Conservation (phyloP, 2,797 vertebrate genomes). For the Rhinoraja longicauda region DNA sequence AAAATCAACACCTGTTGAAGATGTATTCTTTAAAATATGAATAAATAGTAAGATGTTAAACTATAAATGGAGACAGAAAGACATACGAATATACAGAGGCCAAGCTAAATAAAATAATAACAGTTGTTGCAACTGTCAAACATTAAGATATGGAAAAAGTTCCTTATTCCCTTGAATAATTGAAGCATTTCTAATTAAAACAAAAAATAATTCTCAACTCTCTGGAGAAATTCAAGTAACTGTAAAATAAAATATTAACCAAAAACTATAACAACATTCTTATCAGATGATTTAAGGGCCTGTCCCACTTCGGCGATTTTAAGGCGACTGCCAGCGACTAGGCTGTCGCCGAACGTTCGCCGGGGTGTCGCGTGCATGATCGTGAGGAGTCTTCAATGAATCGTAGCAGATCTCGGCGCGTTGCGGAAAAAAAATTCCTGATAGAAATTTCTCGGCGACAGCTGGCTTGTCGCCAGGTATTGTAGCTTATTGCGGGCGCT, state of each 20-base stretch:
- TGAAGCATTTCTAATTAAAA: not conserved
- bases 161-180: not conserved
- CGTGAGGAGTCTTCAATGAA: no score
- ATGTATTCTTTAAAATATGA: not conserved
- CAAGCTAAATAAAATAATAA: not conserved
- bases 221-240: not conserved
- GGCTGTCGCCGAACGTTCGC: no score
- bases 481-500: no score
- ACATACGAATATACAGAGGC: not conserved
- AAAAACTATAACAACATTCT: not conserved
- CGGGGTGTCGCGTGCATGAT: no score
- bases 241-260: not conserved
- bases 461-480: no score
- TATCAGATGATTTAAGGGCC: not conserved
- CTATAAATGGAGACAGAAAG: not conserved
- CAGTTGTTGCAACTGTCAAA: not conserved
- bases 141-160: not conserved
- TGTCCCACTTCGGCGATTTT: no score
- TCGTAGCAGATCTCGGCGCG: no score
- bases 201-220: not conserved
- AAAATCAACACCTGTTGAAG: not conserved
- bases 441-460: no score
- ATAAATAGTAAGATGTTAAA: not conserved
- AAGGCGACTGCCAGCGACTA: no score
- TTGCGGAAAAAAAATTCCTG: no score